Conservation (phyloP, 2,888 invertebrate species). For the Drosophila yooni region DNA sequence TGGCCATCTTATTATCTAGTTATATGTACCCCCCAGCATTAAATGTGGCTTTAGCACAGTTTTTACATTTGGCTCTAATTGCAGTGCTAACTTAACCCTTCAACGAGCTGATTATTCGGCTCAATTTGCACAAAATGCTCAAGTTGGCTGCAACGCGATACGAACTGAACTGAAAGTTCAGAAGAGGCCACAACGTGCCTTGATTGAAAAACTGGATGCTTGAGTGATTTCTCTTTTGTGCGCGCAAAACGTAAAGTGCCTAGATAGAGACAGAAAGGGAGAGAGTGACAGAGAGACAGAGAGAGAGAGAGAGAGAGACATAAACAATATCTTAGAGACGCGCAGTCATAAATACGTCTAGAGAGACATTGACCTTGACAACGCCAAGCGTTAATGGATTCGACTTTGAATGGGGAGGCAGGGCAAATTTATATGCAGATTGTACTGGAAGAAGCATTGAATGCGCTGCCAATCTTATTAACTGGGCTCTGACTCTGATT, state of each 20-base stretch:
- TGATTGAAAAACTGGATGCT: constrained; percentile 62
- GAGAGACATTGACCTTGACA: constrained; percentile 65
- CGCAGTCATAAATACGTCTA: constrained; percentile 35
- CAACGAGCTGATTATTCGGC: constrained; percentile 26
- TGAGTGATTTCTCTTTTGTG: constrained; percentile 58
- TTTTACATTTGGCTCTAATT: constrained; percentile 12
- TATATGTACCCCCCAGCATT: background rate
- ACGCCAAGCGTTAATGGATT: constrained; percentile 58
- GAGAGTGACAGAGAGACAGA: background rate
- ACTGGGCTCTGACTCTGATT: constrained; percentile 15
- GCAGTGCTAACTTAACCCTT: constrained; percentile 27
- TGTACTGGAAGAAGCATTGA: constrained; percentile 10
- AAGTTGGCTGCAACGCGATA: constrained; percentile 44
- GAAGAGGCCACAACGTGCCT: constrained; percentile 61
- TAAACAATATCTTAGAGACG: constrained; percentile 32
- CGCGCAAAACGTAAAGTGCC: constrained; percentile 17
- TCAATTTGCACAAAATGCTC: constrained; percentile 33
- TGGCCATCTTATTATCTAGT: background rate
- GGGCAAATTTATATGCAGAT: constrained; percentile 15
- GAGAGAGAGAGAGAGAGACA: background rate
- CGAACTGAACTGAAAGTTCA: constrained; percentile 53
- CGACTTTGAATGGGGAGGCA: constrained; percentile 49
- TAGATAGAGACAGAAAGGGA: constrained; percentile 1
- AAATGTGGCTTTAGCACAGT: constrained; percentile 7
- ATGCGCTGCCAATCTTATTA: constrained; percentile 8